Evolutionary conservation across 2,113 vertebrate species (phyloP), one percentile per base, ranked within the genome.

Genomic region (Macaca mulatta): DNA sequence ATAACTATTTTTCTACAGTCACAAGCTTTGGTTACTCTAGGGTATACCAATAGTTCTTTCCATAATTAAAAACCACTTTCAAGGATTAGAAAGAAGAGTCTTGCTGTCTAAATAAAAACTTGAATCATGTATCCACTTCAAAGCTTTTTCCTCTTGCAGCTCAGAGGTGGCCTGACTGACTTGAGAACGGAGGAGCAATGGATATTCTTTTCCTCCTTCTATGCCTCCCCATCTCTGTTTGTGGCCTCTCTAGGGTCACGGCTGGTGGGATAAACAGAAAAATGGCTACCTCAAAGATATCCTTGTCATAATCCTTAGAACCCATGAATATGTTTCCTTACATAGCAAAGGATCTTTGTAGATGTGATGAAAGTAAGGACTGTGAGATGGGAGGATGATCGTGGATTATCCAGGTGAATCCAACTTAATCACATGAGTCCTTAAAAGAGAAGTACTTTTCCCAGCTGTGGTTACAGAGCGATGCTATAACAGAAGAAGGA

Each of bases 61-160:
- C 79, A 20, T 87, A 91, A 81, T 64, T 74, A 86, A 96, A 93
- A 75, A 27, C 38, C 45, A 90, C 74, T 86, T 75, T 64, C 81
- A 35, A 17, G 81, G 75, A 87, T 91, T 74, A 96, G 64, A 80
- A 91, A 48, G 74, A 93, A 55, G 67, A 81, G 72, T 81, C 55
- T 85, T 55, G 8, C 43, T 67, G 55, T 74, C 55, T 57, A 87
- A 94, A 87, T 75, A 67, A 55, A 85, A 90, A 45, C 64, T 72
- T 90, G 61, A 64, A 79, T 79, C 64, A 38, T 38, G 23, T 8
- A n/a, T 38, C 43, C 52, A 90, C 38, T 80, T 96, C 80, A 86
- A 55, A 86, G 87, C 16, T 85, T 52, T 93, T 30, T 8, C 27
- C 80, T 93, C 16, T 64, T 84, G 3, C 14, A 14, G 22, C 35